These are phyloP conservation scores for Meloidogyne floridensis DNA, from an alignment of 1,140 invertebrate species.

Conservation along the genomic window DNA sequence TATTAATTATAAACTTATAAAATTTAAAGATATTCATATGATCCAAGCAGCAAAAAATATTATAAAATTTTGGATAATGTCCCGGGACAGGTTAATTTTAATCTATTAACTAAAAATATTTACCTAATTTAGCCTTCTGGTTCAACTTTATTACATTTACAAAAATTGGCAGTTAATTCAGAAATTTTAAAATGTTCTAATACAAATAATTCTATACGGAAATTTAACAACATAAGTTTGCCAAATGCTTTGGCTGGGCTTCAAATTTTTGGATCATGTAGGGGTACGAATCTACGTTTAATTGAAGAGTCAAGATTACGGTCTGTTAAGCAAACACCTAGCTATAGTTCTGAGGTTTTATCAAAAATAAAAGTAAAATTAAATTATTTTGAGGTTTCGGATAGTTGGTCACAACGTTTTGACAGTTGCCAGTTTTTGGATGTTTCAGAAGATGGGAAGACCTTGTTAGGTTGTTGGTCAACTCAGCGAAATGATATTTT, in stretches of 20 bases:
- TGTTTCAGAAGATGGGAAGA: constrained; percentile 35
- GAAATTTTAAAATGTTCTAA: neutral
- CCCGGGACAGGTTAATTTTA: constrained; percentile 20
- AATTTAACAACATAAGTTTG: neutral
- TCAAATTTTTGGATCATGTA: constrained; percentile 13
- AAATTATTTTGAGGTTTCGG: constrained; percentile 19
- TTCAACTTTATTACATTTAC: constrained; percentile 28
- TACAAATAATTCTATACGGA: neutral
- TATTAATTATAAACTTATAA: neutral
- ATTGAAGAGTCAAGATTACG: constrained; percentile 13
- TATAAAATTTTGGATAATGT: constrained; percentile 25
- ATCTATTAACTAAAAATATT: neutral
- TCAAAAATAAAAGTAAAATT: neutral
- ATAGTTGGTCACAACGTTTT: constrained; percentile 23
- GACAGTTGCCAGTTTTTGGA: constrained; percentile 40
- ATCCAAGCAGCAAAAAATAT: constrained; percentile 23
- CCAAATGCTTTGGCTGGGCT: neutral
- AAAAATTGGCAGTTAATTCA: constrained; percentile 19
- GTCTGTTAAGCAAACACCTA: constrained; percentile 17
- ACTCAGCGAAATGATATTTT: constrained; percentile 1
- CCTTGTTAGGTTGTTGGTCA: constrained; percentile 37
- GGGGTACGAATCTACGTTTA: neutral
- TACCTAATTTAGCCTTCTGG: constrained; percentile 25
- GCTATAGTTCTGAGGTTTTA: constrained; percentile 36
- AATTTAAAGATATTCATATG: constrained; percentile 18